A percentile compares a stretch with the other conserved stretches of the same genome.
phyloP scores from a whole-genome alignment of 1,140 invertebrate species.

The Aplysia californica region DNA sequence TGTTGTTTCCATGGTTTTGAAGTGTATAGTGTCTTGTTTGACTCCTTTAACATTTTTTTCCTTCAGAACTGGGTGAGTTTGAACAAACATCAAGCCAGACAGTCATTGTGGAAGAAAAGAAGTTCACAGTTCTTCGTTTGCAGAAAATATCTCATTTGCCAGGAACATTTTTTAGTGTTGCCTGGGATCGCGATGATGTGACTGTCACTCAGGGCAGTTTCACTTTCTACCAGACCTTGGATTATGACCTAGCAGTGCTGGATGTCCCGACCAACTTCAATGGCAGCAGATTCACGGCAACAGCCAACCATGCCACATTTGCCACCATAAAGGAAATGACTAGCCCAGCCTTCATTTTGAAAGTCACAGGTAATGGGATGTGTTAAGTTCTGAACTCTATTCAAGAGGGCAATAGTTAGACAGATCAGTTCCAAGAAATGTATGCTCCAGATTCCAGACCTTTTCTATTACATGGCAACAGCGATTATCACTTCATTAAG shows the following conservation, averaged over 20 bases:
- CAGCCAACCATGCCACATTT: neutral
- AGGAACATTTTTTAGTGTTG: neutral
- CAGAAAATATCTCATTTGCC: neutral
- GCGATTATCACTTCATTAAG: no score
- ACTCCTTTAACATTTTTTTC: neutral
- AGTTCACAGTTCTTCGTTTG: neutral
- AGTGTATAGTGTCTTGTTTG: neutral
- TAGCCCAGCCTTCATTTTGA: neutral
- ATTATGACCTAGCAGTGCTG: neutral
- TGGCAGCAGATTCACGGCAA: neutral
- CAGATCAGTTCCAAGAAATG: no score
- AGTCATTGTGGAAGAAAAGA: neutral
- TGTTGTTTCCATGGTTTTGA: neutral
- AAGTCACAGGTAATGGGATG: conserved; percentile 1
- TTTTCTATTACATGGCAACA: no score
- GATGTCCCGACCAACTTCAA: neutral
- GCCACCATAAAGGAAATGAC: neutral
- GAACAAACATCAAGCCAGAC: neutral
- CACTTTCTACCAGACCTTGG: neutral
- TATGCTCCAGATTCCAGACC: no score
- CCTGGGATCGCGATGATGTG: conserved; percentile 1
- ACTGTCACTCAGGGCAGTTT: neutral
- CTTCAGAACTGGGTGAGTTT: neutral
- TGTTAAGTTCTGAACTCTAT: no score
- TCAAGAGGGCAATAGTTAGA: no score